Evolutionary conservation across 2,888 invertebrate genomes (phyloP), one percentile per base, ranked within the genome.

Genomic region (Pseudococcus jackbeardsleyi): DNA sequence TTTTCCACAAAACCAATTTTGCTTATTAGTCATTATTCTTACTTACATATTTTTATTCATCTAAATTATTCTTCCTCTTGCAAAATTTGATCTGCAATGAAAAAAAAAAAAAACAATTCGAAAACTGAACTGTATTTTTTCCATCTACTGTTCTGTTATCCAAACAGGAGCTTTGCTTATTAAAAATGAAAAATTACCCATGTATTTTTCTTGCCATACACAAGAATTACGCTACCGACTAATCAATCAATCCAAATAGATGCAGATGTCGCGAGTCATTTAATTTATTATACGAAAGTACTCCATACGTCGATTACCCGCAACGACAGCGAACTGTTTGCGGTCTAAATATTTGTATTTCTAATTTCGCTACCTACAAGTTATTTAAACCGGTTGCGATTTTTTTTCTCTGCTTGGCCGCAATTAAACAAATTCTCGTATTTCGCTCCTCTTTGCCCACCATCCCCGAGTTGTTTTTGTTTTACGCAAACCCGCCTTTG

Each of bases 381-480:
- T 82, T 82, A 82, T 82, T 54, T 42, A 82, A 82, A 82, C 79
- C 79, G 79, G 79, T 82, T 82, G 46, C 12, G 33, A n/a, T 79
- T 82, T 82, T 42, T 64, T 64, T 64, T 46, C 46, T 79, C 42
- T 42, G 17, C 6, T 50, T 50, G 7, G 15, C 22, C 22, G 33
- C 46, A 82, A 82, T 82, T 82, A 82, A 64, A 82, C 79, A 82
- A 82, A 82, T 82, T 46, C 79, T n/a, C 46, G 79, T 33, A 7
- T 7, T 39, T 46, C 19, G 15, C 46, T 82, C 17, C 19, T 39
- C 26, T 59, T 46, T 82, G 7, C 11, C 8, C 46, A n/a, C 79
- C n/a, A 1, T 22, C 22, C 64, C 22, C 19, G 42, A 8, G 64
- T 64, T 22, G 64, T 64, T 64, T 64, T 64, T 64, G 22, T 64